phyloP scores from a whole-genome alignment of 2,888 invertebrate genomes.

The Leucophora obtusa region DNA sequence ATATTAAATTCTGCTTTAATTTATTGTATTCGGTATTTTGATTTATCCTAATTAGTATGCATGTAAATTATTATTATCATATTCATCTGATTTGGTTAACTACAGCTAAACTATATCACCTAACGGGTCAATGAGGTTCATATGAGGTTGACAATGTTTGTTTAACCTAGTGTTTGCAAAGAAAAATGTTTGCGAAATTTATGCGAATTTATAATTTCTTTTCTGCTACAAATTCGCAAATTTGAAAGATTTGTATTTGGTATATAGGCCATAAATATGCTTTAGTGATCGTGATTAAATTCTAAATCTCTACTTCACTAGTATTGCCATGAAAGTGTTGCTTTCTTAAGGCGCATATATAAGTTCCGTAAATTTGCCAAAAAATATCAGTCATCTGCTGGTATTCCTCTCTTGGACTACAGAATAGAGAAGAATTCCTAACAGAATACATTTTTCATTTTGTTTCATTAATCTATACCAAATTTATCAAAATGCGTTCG shows the following conservation, averaged over 20 bases:
- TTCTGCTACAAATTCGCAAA: conserved; percentile 7
- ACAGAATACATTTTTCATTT: not conserved
- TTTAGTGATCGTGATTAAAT: conserved; percentile 20
- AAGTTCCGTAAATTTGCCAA: conserved; percentile 31
- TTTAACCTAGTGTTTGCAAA: not conserved
- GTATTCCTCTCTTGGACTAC: conserved; percentile 17
- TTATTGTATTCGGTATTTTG: not conserved
- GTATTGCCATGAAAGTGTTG: not conserved
- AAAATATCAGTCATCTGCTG: conserved; percentile 40
- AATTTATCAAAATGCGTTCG: conserved; percentile 35
- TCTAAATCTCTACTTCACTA: not conserved
- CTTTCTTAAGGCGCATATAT: conserved; percentile 32
- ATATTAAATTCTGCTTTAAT: not conserved
- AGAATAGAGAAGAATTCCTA: not conserved
- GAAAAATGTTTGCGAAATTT: conserved; percentile 20
- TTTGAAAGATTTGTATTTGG: not conserved
- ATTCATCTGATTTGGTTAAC: not conserved
- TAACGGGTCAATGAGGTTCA: conserved; percentile 24
- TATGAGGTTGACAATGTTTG: not conserved
- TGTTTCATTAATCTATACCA: not conserved
- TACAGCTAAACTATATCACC: not conserved
- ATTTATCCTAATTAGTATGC: not conserved
- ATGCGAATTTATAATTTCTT: conserved; percentile 36
- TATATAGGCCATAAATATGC: not conserved
- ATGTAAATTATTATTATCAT: not conserved